Percentiles rank a stretch among this genome's conserved stretches.
Evolutionary conservation across 1,140 invertebrate species (phyloP).

Genomic region (Amphibalanus amphitrite): DNA sequence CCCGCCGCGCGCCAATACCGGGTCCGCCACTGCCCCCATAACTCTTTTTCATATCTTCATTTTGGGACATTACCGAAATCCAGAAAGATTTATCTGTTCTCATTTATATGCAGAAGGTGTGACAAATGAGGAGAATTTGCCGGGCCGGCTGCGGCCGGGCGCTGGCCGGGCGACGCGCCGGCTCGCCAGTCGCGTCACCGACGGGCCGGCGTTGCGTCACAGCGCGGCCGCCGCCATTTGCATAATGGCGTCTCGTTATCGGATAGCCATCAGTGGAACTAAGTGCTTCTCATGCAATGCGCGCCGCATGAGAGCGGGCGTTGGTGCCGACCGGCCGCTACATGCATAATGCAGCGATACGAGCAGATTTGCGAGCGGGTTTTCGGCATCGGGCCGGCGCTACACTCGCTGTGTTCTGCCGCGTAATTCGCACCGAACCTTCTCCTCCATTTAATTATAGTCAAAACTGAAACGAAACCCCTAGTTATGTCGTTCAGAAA

Average conservation of each 20-base stretch:
- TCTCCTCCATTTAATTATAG: not conserved
- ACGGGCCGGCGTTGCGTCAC: not conserved
- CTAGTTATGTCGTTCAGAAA: not conserved
- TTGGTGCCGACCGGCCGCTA: not conserved
- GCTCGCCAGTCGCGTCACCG: not conserved
- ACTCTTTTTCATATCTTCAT: slow-evolving; percentile 2
- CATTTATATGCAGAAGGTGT: slow-evolving; percentile 1
- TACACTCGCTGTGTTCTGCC: not conserved
- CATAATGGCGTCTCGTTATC: not conserved
- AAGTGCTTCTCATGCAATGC: slow-evolving; percentile 1
- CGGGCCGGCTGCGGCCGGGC: too few relatives aligned
- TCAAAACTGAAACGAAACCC: not conserved
- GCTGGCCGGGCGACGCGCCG: too few relatives aligned
- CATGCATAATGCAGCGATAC: not conserved
- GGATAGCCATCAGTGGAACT: not conserved
- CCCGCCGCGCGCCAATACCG: not conserved
- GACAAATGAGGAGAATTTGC: not conserved
- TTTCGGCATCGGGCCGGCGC: not conserved
- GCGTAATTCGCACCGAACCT: not conserved
- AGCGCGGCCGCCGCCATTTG: not conserved
- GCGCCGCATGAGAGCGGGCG: not conserved
- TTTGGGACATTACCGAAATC: not conserved
- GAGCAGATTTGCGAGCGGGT: not conserved
- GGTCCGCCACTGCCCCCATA: not conserved
- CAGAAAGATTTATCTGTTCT: not conserved